Conservation (phyloP, 1,140 invertebrate species). For the Brachionus manjavacas region DNA sequence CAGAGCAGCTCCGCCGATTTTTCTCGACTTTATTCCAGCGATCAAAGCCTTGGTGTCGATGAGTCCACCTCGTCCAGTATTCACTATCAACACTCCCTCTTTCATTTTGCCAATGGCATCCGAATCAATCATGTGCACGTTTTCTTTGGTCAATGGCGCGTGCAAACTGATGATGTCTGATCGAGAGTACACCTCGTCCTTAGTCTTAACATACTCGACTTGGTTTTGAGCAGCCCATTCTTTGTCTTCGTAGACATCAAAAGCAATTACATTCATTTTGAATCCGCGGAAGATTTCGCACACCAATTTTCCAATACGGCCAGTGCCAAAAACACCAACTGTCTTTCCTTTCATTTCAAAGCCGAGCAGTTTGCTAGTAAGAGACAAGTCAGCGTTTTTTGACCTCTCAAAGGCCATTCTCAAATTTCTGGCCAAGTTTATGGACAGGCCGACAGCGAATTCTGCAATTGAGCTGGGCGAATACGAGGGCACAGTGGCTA, state of each 20-base stretch:
- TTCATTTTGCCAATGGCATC: conserved; percentile 26
- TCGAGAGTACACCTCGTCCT: not conserved
- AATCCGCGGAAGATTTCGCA: conserved; percentile 22
- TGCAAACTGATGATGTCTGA: not conserved
- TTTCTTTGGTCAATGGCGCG: conserved; percentile 18
- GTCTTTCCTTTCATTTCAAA: conserved; percentile 29
- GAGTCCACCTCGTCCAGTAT: conserved; percentile 29
- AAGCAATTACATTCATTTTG: conserved; percentile 34
- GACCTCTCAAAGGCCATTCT: not conserved
- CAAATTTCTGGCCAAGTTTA: not conserved
- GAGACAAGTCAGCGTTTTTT: not conserved
- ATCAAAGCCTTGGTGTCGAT: conserved; percentile 21
- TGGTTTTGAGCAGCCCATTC: not conserved
- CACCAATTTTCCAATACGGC: conserved; percentile 25
- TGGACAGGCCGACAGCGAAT: not conserved
- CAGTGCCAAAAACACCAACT: conserved; percentile 37
- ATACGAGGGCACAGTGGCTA: conserved; percentile 17
- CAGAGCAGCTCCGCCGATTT: conserved; percentile 36
- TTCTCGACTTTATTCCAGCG: conserved; percentile 13
- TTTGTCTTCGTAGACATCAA: conserved; percentile 35
- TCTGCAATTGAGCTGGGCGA: conserved; percentile 26
- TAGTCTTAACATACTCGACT: not conserved
- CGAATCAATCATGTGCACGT: conserved; percentile 13
- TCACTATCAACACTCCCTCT: not conserved
- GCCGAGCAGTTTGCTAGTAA: not conserved